Percentiles rank a stretch among this genome's conserved stretches.
Evolutionary conservation across 2,888 invertebrate genomes (phyloP).

Genomic region (Scaptomyza reducta): DNA sequence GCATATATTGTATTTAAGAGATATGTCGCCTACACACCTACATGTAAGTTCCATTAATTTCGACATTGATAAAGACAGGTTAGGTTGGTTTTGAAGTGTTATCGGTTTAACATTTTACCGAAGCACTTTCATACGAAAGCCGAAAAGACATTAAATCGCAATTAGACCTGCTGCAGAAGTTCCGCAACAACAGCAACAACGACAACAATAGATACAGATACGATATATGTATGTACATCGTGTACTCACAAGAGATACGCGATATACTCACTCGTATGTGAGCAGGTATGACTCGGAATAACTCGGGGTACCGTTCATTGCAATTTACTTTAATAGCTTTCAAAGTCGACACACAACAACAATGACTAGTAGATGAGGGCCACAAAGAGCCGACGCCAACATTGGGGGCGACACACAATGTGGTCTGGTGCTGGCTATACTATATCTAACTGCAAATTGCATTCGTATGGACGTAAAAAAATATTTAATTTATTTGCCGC

Average conservation of each 20-base stretch:
- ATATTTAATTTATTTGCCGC: conserved; percentile 72
- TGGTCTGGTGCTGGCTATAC: conserved; percentile 5
- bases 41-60: conserved; percentile 64
- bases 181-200: conserved; percentile 19
- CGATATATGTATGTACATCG: conserved; percentile 8
- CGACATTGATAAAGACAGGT: conserved; percentile 48
- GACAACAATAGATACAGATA: neutral
- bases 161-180: conserved; percentile 66
- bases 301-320: conserved; percentile 45
- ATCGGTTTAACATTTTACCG: conserved; percentile 56
- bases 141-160: conserved; percentile 79
- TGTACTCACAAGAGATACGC: conserved; percentile 25
- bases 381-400: conserved; percentile 39
- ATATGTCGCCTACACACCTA: conserved; percentile 28
- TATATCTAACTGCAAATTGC: conserved; percentile 60
- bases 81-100: conserved; percentile 26
- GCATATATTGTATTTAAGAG: conserved; percentile 5
- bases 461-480: conserved; percentile 41
- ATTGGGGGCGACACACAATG: conserved; percentile 3
- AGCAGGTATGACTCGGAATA: conserved; percentile 18
- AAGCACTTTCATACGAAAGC: conserved; percentile 60
- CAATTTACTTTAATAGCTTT: conserved; percentile 77
- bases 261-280: conserved; percentile 12
- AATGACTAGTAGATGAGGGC: conserved; percentile 44
- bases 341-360: conserved; percentile 52